Evolutionary conservation across 2,888 invertebrate species (phyloP).

Genomic region (Calliphora vomitoria): DNA sequence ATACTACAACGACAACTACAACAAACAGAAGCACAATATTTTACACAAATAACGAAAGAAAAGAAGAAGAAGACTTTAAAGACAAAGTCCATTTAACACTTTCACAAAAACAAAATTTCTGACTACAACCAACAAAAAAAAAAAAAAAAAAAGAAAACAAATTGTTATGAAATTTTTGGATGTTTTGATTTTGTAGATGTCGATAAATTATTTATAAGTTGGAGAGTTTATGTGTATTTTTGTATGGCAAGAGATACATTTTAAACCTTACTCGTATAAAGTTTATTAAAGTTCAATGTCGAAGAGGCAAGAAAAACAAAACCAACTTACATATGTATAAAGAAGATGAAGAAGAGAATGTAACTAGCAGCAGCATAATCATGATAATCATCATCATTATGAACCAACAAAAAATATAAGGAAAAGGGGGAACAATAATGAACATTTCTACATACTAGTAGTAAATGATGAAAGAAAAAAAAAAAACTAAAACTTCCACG

Average conservation of each 20-base stretch:
- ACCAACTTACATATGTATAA: background rate
- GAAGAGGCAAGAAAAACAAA: conserved; percentile 10
- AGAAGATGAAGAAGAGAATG: background rate
- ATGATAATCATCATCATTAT: conserved; percentile 37
- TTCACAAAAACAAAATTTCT: conserved; percentile 48
- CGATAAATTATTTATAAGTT: background rate
- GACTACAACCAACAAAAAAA: conserved; percentile 14
- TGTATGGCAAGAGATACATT: conserved; percentile 2
- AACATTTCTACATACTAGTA: background rate
- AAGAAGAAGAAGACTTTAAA: conserved; percentile 4
- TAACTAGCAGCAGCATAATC: conserved; percentile 3
- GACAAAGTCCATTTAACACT: conserved; percentile 52
- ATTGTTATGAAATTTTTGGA: conserved; percentile 20
- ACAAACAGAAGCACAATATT: conserved; percentile 1
- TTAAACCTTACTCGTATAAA: conserved; percentile 8
- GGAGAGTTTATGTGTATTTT: background rate
- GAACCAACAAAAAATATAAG: background rate
- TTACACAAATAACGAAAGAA: background rate
- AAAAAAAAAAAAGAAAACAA: conserved; percentile 11
- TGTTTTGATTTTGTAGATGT: conserved; percentile 5
- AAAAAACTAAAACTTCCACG: conserved; percentile 62
- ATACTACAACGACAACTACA: background rate
- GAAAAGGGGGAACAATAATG: conserved; percentile 17
- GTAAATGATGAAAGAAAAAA: conserved; percentile 23
- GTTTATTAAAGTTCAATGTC: conserved; percentile 69